Conservation (phyloP, 2,113 vertebrate genomes). For the Tamias sibiricus region DNA sequence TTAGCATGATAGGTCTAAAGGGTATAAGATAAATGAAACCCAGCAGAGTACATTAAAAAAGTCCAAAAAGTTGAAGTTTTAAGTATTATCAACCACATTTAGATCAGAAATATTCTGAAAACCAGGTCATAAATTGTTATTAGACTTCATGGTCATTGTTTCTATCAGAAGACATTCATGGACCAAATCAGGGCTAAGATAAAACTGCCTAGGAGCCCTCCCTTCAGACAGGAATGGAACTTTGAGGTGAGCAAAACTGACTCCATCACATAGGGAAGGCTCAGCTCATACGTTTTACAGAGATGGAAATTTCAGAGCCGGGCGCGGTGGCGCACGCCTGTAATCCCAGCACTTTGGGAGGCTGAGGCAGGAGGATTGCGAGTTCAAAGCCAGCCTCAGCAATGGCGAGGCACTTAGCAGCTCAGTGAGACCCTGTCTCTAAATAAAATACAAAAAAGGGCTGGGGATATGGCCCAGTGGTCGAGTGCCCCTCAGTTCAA, state of each 20-base stretch:
- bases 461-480: too few relatives aligned
- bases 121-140: not conserved
- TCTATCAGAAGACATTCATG: not conserved
- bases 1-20: constrained; percentile 17
- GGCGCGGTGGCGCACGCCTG: too few relatives aligned
- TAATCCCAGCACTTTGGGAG: too few relatives aligned
- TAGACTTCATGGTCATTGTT: not conserved
- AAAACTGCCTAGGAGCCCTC: not conserved
- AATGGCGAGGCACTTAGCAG: too few relatives aligned
- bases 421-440: too few relatives aligned
- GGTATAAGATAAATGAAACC: constrained; percentile 10
- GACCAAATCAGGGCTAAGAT: not conserved
- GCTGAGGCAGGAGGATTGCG: too few relatives aligned
- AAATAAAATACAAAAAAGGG: too few relatives aligned
- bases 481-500: too few relatives aligned
- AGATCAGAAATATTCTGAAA: constrained; percentile 37
- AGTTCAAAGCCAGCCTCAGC: too few relatives aligned
- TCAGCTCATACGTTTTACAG: not conserved
- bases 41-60: not conserved
- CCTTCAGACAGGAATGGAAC: not conserved
- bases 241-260: not conserved
- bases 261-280: not conserved
- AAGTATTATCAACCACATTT: not conserved
- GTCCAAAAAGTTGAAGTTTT: not conserved
- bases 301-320: constrained; percentile 42